Evolutionary conservation across 2,888 invertebrate genomes (phyloP).

Genomic region (Drosophila dives): DNA sequence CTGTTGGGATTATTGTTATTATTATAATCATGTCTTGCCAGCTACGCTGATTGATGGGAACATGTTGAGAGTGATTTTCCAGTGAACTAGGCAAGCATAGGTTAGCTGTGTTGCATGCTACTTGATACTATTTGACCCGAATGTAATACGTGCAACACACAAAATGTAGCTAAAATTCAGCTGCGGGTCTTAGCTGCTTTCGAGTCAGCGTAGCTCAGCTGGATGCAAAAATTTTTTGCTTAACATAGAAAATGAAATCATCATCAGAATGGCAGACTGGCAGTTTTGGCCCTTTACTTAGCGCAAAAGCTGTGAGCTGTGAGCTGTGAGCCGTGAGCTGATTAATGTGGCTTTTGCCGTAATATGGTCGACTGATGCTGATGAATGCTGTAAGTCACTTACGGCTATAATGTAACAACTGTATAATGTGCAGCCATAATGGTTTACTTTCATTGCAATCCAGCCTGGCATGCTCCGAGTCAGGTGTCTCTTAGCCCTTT

Average conservation of each 20-base stretch:
- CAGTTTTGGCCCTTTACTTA: constrained; percentile 38
- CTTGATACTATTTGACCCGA: constrained; percentile 34
- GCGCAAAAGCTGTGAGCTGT: background rate
- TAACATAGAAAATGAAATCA: constrained; percentile 49
- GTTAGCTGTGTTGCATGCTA: constrained; percentile 10
- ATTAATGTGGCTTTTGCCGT: constrained; percentile 60
- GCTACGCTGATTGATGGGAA: constrained; percentile 43
- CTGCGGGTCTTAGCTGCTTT: constrained; percentile 15
- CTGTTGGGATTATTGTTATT: background rate
- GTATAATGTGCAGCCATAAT: constrained; percentile 38
- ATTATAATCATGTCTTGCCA: background rate
- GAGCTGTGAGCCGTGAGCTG: constrained; percentile 33
- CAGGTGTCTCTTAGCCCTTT: constrained; percentile 2
- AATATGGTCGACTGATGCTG: constrained; percentile 48
- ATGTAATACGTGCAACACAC: constrained; percentile 44
- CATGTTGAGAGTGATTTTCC: constrained; percentile 24
- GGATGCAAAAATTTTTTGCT: constrained; percentile 23
- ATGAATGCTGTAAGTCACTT: constrained; percentile 59
- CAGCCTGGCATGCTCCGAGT: constrained; percentile 54
- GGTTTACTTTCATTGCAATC: constrained; percentile 74
- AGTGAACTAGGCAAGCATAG: constrained; percentile 42
- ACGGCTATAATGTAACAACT: constrained; percentile 45
- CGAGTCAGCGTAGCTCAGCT: constrained; percentile 43
- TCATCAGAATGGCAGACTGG: constrained; percentile 27
- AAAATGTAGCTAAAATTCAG: constrained; percentile 37